Percentiles rank a stretch among this genome's conserved stretches.
phyloP scores from a whole-genome alignment of 2,888 invertebrate species.

The Eubasilissa splendida region DNA sequence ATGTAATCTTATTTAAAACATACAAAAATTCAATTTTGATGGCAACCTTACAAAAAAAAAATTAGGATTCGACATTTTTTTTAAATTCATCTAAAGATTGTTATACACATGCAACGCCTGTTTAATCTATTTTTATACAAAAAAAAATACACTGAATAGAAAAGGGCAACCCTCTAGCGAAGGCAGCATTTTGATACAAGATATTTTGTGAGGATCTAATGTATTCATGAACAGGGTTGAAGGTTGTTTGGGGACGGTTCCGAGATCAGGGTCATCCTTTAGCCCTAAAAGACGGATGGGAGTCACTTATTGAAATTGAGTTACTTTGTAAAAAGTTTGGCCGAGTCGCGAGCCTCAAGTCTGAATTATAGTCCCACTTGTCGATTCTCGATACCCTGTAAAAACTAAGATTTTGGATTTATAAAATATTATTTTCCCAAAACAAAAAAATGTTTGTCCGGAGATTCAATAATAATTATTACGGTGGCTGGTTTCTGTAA shows the following conservation, averaged over 20 bases:
- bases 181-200: conserved; percentile 36
- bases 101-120: no score
- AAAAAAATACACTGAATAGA: neutral
- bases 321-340: conserved; percentile 39
- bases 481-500: no score
- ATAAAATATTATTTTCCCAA: no score
- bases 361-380: neutral
- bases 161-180: neutral
- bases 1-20: no score
- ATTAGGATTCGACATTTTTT: no score
- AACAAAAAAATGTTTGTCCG: no score
- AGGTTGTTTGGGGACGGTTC: conserved; percentile 21
- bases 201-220: conserved; percentile 44
- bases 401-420: no score
- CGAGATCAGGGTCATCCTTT: conserved; percentile 39
- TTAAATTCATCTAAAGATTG: no score
- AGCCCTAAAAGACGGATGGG: conserved; percentile 35
- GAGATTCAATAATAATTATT: no score
- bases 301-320: conserved; percentile 49
- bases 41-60: no score
- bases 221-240: conserved; percentile 44
- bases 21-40: no score
- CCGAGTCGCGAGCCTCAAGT: neutral
- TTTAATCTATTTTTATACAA: no score
- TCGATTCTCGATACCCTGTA: neutral